A percentile compares a stretch with the other conserved stretches of the same genome.
Conservation (phyloP, 2,113 vertebrate species). For the Brienomyrus brachyistius region DNA sequence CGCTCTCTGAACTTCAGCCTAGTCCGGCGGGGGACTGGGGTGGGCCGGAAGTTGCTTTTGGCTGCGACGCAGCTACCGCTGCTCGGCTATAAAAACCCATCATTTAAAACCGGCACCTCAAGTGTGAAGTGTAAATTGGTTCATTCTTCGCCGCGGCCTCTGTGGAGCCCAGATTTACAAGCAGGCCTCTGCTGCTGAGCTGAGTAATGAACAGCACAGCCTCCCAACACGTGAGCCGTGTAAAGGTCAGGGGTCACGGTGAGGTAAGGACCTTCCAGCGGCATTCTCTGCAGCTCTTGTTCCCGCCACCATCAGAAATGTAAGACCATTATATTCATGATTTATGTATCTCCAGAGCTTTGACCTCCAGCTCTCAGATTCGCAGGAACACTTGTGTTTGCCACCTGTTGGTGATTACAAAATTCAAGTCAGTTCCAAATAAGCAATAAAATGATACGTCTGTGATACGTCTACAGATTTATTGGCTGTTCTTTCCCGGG, state of each 20-base stretch:
- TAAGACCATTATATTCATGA: constrained; percentile 4
- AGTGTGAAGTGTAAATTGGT: constrained; percentile 23
- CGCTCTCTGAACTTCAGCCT: constrained; percentile 23
- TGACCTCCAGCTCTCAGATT: neutral
- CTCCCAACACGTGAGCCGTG: neutral
- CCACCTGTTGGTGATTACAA: constrained; percentile 47
- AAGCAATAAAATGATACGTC: constrained; percentile 34
- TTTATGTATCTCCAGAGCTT: constrained; percentile 7
- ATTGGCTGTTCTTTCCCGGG: neutral
- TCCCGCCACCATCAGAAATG: constrained; percentile 3
- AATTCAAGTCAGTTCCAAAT: constrained; percentile 40
- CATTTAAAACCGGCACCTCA: constrained; percentile 8
- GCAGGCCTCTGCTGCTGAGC: neutral
- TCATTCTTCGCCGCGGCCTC: neutral
- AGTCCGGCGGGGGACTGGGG: neutral
- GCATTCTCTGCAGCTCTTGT: neutral
- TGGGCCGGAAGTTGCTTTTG: constrained; percentile 19
- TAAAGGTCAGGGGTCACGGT: neutral
- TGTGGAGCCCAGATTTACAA: neutral
- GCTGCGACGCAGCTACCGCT: constrained; percentile 26
- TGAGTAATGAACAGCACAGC: neutral
- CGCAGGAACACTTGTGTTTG: constrained; percentile 15
- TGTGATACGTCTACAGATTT: constrained; percentile 1
- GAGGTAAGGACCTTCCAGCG: neutral
- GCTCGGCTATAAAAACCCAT: constrained; percentile 19